Conservation (phyloP, 2,113 vertebrate species). For the Oxyruncus cristatus region DNA sequence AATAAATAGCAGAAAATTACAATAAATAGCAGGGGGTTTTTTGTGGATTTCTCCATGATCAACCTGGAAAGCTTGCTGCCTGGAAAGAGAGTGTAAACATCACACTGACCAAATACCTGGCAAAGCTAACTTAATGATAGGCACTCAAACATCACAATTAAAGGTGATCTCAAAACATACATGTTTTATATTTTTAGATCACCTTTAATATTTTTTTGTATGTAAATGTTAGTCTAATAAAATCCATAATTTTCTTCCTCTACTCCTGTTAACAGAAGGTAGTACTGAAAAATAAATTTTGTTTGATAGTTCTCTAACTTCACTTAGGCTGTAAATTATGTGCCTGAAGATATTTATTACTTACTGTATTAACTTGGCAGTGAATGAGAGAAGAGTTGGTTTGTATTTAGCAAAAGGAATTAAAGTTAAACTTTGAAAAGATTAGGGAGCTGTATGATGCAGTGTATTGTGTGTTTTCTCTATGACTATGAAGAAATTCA, state of each 20-base stretch:
- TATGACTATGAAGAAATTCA: neutral
- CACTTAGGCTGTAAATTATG: neutral
- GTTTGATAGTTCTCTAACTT: neutral
- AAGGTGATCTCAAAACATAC: neutral
- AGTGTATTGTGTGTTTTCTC: neutral
- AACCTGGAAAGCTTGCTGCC: neutral
- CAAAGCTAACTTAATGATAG: neutral
- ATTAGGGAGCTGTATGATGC: neutral
- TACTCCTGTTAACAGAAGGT: neutral
- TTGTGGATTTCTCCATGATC: neutral
- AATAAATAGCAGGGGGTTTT: neutral
- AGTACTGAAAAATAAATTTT: neutral
- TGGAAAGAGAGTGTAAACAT: neutral
- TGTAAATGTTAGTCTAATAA: neutral
- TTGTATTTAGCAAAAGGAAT: neutral
- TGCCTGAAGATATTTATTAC: slow-evolving; percentile 4
- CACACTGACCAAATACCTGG: neutral
- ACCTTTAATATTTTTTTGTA: neutral
- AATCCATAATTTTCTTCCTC: neutral
- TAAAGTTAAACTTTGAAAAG: slow-evolving; percentile 16
- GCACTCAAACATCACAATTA: neutral
- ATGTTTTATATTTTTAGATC: neutral
- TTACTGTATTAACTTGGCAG: neutral
- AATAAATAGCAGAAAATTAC: neutral
- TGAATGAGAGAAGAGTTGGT: neutral